These are phyloP conservation scores for Octopus bimaculoides DNA, from an alignment of 1,140 invertebrate species.

Conservation along the genomic window DNA sequence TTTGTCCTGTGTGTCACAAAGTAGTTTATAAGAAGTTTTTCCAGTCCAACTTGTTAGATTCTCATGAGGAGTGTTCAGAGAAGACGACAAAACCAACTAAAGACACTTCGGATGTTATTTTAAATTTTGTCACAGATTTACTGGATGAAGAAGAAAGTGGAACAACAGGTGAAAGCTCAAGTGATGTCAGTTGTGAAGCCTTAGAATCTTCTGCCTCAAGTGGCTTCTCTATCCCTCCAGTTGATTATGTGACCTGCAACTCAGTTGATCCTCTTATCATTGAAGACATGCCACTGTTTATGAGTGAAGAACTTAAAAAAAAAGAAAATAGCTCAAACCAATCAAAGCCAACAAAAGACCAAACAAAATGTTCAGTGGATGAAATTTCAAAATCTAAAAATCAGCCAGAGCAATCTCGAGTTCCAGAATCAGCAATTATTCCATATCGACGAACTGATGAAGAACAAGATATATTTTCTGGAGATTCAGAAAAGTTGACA, in stretches of 20 bases:
- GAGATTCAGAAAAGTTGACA: not conserved
- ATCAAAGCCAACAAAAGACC: not conserved
- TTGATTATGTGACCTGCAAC: conserved; percentile 6
- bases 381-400: not conserved
- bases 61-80: not conserved
- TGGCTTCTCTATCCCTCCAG: not conserved
- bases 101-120: conserved; percentile 21
- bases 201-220: not conserved
- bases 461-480: conserved; percentile 10
- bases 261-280: not conserved
- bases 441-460: not conserved
- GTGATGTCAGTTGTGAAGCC: not conserved
- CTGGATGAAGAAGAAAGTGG: conserved; percentile 19
- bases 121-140: conserved; percentile 32
- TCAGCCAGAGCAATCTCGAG: not conserved
- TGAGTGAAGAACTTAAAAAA: not conserved
- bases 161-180: not conserved
- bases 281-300: conserved; percentile 1
- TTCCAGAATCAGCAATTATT: not conserved
- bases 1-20: conserved; percentile 1
- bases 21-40: conserved; percentile 1
- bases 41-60: not conserved
- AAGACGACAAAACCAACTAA: not conserved
- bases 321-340: not conserved
- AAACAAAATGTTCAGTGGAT: not conserved